Evolutionary conservation across 2,888 invertebrate genomes (phyloP), one percentile per base, ranked within the genome.

Genomic region (Eutolmus rufibarbis): DNA sequence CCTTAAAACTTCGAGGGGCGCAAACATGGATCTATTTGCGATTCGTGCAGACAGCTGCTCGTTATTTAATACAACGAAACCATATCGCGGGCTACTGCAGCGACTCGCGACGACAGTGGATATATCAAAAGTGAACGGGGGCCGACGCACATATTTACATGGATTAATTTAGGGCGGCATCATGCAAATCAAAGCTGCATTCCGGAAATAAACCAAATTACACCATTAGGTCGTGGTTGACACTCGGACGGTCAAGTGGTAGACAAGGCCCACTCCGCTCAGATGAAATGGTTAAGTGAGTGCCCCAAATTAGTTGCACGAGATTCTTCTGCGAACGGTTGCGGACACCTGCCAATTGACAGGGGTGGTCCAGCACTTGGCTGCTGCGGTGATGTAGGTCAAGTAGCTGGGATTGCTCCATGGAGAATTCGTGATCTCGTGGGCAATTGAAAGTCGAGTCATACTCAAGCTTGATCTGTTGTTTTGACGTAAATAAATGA

Each of bases 121-220:
- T 40, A 34, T 81, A 57, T 34, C 56, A 82, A 31, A 31, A 34
- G 34, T 34, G 34, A 5, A 31, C 7, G 4, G 34, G 12, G 51
- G 14, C 12, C 28, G 12, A 7, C 34, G 43, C 31, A 57, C 57
- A 57, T 57, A 79, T 57, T 31, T 34, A 82, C 23, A 31, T 82
- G 31, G 34, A 82, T 82, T 66, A 37, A 82, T 57, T 66, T 66
- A 19, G 57, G 57, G 37, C 66, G 37, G 82, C 57, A 82, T 82
- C 82, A 82, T 57, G 57, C 66, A 82, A 82, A 82, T 82, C 82
- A 82, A 82, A 82, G 66, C 40, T 82, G 57, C 82, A 82, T 82
- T 82, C 82, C 82, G 82, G 82, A 82, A 57, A 82, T 82, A 82
- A 82, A 57, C 82, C 57, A 82, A 81, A 82, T 82, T 82, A 82